Evolutionary conservation across 1,140 invertebrate genomes (phyloP).

Genomic region (Bathynomus jamesi): DNA sequence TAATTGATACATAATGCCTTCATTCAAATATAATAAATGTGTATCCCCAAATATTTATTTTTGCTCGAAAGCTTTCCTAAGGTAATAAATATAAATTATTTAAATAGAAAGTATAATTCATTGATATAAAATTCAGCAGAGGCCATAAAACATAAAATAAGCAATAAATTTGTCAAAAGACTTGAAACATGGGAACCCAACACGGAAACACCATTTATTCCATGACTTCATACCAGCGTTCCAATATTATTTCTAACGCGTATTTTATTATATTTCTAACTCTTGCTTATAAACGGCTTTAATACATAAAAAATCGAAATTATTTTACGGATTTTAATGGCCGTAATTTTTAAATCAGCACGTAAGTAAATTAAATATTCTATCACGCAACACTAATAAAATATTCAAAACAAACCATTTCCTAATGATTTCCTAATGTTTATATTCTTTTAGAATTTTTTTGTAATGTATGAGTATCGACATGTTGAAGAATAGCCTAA

Average conservation of each 20-base stretch:
- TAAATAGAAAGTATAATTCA: neutral
- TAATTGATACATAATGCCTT: neutral
- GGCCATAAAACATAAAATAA: neutral
- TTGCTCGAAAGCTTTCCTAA: neutral
- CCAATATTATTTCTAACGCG: neutral
- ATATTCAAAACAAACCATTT: neutral
- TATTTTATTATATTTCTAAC: too few relatives aligned
- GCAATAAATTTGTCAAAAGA: neutral
- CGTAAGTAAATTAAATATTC: neutral
- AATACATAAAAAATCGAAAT: too few relatives aligned
- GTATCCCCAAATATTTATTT: neutral
- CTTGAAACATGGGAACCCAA: neutral
- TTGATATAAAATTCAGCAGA: neutral
- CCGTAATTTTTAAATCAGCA: neutral
- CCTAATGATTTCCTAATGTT: neutral
- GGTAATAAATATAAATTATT: neutral
- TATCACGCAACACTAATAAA: neutral
- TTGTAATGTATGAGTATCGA: neutral
- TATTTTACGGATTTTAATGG: too few relatives aligned
- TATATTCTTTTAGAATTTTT: neutral
- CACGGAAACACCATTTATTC: neutral
- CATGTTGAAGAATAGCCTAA: neutral
- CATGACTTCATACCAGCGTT: neutral
- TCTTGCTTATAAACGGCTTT: too few relatives aligned
- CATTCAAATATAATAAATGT: neutral